Conservation (phyloP, 2,888 invertebrate species). For the Fragum sueziense region DNA sequence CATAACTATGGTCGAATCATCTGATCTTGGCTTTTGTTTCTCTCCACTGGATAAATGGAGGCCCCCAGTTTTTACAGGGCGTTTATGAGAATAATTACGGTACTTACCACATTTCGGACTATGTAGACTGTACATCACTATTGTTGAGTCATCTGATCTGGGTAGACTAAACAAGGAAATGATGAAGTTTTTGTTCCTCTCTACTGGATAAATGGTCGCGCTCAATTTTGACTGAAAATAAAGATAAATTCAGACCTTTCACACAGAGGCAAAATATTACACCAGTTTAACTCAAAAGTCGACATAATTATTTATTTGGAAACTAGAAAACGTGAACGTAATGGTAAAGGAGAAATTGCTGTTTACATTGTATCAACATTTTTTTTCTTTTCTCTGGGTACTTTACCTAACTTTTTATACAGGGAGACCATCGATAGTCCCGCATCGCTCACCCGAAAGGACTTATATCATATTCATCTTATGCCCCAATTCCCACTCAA, state of each 20-base stretch:
- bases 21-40: neutral
- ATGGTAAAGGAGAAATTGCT: too few species aligned
- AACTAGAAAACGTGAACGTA: too few species aligned
- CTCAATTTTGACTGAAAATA: neutral
- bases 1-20: neutral
- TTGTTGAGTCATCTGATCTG: neutral
- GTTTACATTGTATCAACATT: too few species aligned
- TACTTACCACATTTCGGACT: conserved; percentile 2
- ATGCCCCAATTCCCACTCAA: too few species aligned
- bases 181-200: neutral
- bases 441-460: too few species aligned
- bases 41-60: neutral
- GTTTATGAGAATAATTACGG: too few species aligned
- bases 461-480: too few species aligned
- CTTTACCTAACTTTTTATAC: too few species aligned
- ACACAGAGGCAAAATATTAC: neutral
- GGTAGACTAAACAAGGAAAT: conserved; percentile 2
- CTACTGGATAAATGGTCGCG: neutral
- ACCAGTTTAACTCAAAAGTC: too few species aligned
- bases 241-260: neutral
- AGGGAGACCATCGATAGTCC: too few species aligned
- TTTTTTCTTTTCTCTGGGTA: too few species aligned
- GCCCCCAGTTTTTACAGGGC: neutral
- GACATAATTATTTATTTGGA: too few species aligned
- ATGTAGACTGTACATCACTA: neutral